Evolutionary conservation across 2,888 invertebrate species (phyloP), one percentile per base, ranked within the genome.

Genomic region (Cenopis cana): DNA sequence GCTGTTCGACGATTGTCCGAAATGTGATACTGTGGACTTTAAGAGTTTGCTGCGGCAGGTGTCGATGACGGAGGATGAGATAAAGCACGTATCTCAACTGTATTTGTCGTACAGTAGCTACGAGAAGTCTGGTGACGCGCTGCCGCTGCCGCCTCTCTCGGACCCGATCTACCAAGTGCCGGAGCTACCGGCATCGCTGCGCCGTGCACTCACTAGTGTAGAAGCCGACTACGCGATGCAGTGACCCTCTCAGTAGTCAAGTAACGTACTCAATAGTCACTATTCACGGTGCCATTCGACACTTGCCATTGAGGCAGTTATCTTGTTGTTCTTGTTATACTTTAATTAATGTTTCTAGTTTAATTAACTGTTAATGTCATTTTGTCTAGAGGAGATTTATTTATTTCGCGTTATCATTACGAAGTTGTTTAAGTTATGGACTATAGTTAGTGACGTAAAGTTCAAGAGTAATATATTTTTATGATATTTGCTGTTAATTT

Each of bases 141-240:
- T 93, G 65, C 76, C 76, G 71, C 77, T 93, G 78, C 93, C 93
- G n/a, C 89, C 91, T 0, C 77, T 89, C 14, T 81, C 90, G 5
- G 91, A 93, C 75, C 87, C 92, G 8, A 91, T 93, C 67, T 93
- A 91, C 78, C 81, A 76, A 69, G 74, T 87, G 74, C 93, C 93
- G 0, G 92, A 91, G 68, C 77, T 90, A 24, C 90, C 93, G 2
- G 74, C 77, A 17, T 83, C 87, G 10, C 78, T 91, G 38, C 85
- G 84, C 20, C 84, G 86, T 55, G 86, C 89, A 33, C 82, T 91
- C n/a, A 82, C 86, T 50, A 83, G 85, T 71, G 85, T 85, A n/a
- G 84, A 88, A 72, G 79, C 79, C 24, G 86, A 88, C 76, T 85
- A 85, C 75, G 79, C 82, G 52, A 78, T 84, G 78, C 81, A 83